Evolutionary conservation across 2,888 invertebrate genomes (phyloP), one percentile per base, ranked within the genome.

Genomic region (Tiphia femorata): DNA sequence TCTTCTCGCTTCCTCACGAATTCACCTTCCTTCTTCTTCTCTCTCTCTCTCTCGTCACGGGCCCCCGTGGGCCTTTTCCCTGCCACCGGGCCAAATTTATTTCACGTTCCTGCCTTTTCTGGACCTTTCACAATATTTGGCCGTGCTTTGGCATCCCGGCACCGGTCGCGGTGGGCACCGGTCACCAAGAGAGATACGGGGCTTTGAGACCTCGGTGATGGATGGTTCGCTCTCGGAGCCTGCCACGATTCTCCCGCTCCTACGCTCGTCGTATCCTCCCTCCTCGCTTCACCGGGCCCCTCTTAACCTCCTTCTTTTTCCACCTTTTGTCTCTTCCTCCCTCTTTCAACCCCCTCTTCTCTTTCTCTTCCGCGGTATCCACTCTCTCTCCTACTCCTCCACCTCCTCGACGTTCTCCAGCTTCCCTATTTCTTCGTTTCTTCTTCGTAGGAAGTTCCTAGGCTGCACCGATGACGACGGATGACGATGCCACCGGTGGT

Each of bases 61-160:
- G 47, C 33, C 44, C 48, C 20, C 49, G 41, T 19, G 29, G 49
- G 65, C 60, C 62, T 64, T 67, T 68, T 70, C 70, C 67, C 62
- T 68, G 53, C 60, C 41, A 59, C 55, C 70, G 57, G 60, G 67
- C 73, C 70, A 76, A 79, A 81, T 79, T 79, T 79, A 80, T 81
- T 80, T 78, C 73, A 77, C 77, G 80, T 81, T 79, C 78, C 77
- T 80, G 78, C 78, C 81, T 81, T 81, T 82, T 82, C 81, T 82
- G 77, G 82, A 82, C 81, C 82, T 83, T 83, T 83, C 83, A 82
- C 82, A 82, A 83, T 83, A 82, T 83, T 83, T 82, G 79, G 80
- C 69, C 72, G 76, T 76, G 76, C 76, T 77, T 75, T 74, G 75
- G 77, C 75, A 72, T 77, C 64, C 70, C 59, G 77, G 65, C 68